Conservation (phyloP, 2,113 vertebrate genomes). For the Onychorhynchus coronatus region DNA sequence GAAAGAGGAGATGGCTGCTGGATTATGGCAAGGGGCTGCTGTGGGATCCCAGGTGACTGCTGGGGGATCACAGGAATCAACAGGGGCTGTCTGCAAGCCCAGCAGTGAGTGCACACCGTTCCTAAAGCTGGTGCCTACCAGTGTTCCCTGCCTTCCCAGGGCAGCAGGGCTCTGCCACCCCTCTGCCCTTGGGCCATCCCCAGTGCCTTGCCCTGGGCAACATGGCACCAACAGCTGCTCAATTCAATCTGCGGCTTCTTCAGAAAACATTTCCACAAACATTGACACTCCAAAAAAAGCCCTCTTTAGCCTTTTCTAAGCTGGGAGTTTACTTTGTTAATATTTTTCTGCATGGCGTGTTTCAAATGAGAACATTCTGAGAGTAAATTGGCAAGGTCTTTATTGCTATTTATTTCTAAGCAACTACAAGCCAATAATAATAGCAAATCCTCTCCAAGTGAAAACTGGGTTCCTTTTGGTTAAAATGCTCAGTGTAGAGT, state of each 20-base stretch:
- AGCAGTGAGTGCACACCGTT: not conserved
- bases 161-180: not conserved
- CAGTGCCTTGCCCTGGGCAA: not conserved
- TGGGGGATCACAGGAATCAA: not conserved
- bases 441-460: slow-evolving; percentile 41
- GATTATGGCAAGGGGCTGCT: not conserved
- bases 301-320: slow-evolving; percentile 33
- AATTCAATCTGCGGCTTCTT: slow-evolving; percentile 25
- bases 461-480: slow-evolving; percentile 13
- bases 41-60: not conserved
- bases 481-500: not conserved
- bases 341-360: slow-evolving; percentile 62
- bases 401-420: slow-evolving; percentile 55
- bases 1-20: not conserved
- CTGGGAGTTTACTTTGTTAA: slow-evolving; percentile 62
- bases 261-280: slow-evolving; percentile 22
- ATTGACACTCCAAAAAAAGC: not conserved
- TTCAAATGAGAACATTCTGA: slow-evolving; percentile 63
- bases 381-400: slow-evolving; percentile 61
- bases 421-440: slow-evolving; percentile 56
- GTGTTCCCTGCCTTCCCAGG: not conserved
- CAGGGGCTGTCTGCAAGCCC: not conserved
- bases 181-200: not conserved
- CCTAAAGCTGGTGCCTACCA: accelerated
- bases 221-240: not conserved